Conservation (phyloP, 2,888 invertebrate species). For the Heliconius ismenius region DNA sequence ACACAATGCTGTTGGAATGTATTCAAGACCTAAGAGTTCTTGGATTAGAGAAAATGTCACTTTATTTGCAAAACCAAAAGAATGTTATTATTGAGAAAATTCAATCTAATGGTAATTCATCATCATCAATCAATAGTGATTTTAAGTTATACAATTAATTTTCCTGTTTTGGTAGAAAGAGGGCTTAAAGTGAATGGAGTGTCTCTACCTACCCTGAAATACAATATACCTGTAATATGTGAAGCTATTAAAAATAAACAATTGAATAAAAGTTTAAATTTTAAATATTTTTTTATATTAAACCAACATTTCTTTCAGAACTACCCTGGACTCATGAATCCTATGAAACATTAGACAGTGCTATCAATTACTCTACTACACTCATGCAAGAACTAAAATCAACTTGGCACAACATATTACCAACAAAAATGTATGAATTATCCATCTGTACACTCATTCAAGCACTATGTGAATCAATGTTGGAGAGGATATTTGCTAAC, state of each 20-base stretch:
- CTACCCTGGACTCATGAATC: slow-evolving; percentile 61
- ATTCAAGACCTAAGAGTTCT: slow-evolving; percentile 72
- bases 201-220: no score
- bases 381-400: slow-evolving; percentile 61
- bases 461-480: slow-evolving; percentile 61
- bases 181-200: no score
- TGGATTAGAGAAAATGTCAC: slow-evolving; percentile 72
- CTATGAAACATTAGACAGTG: slow-evolving; percentile 66
- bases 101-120: slow-evolving; percentile 61
- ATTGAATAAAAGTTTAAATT: not conserved
- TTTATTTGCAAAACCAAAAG: slow-evolving; percentile 70
- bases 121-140: not conserved
- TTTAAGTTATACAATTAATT: not conserved
- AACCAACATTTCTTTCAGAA: slow-evolving; percentile 51
- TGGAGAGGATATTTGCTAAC: slow-evolving; percentile 61
- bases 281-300: not conserved
- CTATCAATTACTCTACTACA: slow-evolving; percentile 61
- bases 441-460: slow-evolving; percentile 63
- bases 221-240: no score
- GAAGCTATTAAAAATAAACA: not conserved
- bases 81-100: slow-evolving; percentile 63
- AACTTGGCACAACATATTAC: slow-evolving; percentile 64
- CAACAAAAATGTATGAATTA: slow-evolving; percentile 67
- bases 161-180: no score
- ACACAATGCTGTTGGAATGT: slow-evolving; percentile 63